Evolutionary conservation across 1,140 invertebrate species (phyloP).

Genomic region (Acromyrmex echinatior): DNA sequence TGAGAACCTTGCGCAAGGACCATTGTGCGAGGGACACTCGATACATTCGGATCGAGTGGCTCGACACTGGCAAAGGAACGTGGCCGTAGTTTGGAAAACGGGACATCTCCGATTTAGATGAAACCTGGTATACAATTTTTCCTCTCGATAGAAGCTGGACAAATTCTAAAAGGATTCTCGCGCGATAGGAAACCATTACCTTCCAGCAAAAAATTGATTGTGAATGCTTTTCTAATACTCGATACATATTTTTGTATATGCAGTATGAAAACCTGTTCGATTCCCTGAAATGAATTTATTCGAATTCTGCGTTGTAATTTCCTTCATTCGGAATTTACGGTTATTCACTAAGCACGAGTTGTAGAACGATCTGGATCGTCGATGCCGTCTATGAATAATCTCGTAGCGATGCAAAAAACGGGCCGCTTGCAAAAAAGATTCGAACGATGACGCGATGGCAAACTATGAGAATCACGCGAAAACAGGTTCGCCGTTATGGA

Average conservation of each 20-base stretch:
- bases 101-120: slow-evolving; percentile 39
- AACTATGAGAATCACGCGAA: slow-evolving; percentile 16
- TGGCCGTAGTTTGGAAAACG: slow-evolving; percentile 40
- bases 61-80: slow-evolving; percentile 27
- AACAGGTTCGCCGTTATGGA: slow-evolving; percentile 27
- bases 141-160: background rate
- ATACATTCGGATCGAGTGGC: slow-evolving; percentile 81
- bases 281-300: background rate
- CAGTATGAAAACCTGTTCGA: no score
- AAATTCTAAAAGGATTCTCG: slow-evolving; percentile 31
- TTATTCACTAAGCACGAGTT: background rate
- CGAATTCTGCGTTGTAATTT: background rate
- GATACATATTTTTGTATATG: slow-evolving; percentile 10
- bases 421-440: background rate
- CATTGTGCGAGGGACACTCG: slow-evolving; percentile 81
- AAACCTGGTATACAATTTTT: background rate
- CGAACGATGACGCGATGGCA: background rate
- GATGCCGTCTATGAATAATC: slow-evolving; percentile 49
- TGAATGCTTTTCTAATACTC: background rate
- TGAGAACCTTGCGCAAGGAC: slow-evolving; percentile 79
- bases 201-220: background rate
- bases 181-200: background rate
- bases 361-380: background rate
- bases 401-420: slow-evolving; percentile 39
- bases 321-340: background rate